phyloP scores from a whole-genome alignment of 1,140 invertebrate species.

The Monochamus saltuarius region DNA sequence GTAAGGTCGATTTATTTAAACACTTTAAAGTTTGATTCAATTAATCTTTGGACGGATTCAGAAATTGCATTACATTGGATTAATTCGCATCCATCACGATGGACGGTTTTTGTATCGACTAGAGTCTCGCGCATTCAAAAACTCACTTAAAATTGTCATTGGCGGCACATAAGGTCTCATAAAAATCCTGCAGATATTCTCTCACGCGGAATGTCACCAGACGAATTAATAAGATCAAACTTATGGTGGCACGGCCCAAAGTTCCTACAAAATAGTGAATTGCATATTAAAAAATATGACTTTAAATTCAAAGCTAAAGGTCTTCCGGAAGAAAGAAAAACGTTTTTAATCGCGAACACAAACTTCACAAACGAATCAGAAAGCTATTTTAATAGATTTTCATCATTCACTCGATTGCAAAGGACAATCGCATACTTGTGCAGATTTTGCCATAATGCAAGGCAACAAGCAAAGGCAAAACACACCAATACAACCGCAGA shows the following conservation, averaged over 20 bases:
- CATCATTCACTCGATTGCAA: too few species aligned
- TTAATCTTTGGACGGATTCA: constrained; percentile 49
- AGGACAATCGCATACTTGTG: too few species aligned
- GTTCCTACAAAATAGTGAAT: neutral
- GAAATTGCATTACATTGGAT: constrained; percentile 50
- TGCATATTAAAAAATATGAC: neutral
- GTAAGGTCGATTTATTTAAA: too few species aligned
- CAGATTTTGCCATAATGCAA: too few species aligned
- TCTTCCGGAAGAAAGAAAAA: neutral
- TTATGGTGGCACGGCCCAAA: constrained; percentile 44
- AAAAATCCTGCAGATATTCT: constrained; percentile 53
- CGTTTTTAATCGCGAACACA: neutral
- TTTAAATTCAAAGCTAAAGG: neutral
- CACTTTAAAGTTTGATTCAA: constrained; percentile 14
- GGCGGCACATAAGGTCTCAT: constrained; percentile 48
- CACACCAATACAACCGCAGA: too few species aligned
- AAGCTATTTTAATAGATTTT: neutral
- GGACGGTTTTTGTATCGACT: constrained; percentile 47
- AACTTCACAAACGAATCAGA: neutral
- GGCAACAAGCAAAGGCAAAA: too few species aligned
- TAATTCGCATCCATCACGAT: constrained; percentile 35
- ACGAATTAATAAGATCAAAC: constrained; percentile 26
- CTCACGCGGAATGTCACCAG: constrained; percentile 44
- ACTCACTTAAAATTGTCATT: too few species aligned
- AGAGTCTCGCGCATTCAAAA: too few species aligned